Conservation (phyloP, 2,113 vertebrate species). For the Xenus cinereus region DNA sequence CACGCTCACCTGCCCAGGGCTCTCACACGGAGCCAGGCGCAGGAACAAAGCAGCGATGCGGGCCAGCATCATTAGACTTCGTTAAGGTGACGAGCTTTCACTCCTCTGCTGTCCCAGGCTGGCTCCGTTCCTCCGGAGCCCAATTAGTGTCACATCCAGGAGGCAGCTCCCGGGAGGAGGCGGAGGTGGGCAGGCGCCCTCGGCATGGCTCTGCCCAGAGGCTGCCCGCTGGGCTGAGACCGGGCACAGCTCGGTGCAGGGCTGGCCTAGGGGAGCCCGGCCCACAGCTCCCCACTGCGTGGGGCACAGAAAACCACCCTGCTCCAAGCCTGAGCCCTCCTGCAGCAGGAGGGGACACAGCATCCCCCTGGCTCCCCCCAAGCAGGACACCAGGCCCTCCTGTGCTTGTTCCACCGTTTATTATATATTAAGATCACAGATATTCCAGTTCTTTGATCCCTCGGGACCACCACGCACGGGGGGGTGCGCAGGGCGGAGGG, state of each 20-base stretch:
- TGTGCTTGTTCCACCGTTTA: constrained; percentile 19
- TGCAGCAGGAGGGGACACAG: background rate
- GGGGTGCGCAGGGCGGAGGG: background rate
- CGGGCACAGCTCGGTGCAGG: background rate
- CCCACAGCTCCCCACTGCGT: background rate
- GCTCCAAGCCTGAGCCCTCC: background rate
- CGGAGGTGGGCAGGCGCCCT: background rate
- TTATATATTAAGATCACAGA: background rate
- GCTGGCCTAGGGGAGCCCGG: background rate
- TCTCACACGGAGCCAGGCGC: background rate
- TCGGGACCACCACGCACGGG: background rate
- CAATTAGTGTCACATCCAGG: constrained; percentile 33
- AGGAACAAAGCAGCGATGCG: background rate
- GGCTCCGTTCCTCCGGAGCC: background rate
- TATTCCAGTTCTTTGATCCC: constrained; percentile 39
- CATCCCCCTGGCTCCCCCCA: too few species aligned
- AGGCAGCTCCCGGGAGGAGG: background rate
- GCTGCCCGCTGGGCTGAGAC: background rate
- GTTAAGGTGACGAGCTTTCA: constrained; percentile 52
- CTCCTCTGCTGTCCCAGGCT: background rate
- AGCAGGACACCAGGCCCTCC: background rate
- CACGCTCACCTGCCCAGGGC: background rate
- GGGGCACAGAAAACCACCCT: background rate
- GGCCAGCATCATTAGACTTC: constrained; percentile 43
- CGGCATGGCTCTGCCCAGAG: background rate